A percentile compares a stretch with the other conserved stretches of the same genome.
Conservation (phyloP, 1,140 invertebrate species). For the Zaprionus nigranus region DNA sequence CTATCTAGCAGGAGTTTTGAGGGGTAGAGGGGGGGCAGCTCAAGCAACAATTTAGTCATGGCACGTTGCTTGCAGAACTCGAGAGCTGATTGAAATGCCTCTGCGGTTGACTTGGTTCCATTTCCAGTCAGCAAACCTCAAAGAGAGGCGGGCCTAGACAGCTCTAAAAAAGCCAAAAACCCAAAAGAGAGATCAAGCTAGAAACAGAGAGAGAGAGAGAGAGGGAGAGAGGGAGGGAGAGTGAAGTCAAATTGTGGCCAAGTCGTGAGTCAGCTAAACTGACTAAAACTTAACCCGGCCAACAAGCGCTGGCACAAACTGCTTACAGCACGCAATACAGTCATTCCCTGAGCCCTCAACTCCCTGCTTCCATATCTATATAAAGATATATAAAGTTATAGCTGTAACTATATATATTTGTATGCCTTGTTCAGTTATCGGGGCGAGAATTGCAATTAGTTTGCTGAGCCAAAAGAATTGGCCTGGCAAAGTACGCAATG, state of each 20-base stretch:
- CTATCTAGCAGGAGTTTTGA: conserved; percentile 16
- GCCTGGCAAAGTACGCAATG: not conserved
- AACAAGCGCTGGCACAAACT: conserved; percentile 59
- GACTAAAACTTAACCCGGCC: conserved; percentile 46
- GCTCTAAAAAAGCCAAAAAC: not conserved
- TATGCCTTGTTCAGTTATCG: conserved; percentile 47
- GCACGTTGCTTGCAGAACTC: conserved; percentile 59
- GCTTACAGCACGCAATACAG: conserved; percentile 66
- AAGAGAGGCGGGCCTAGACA: not conserved
- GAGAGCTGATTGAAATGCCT: conserved; percentile 72
- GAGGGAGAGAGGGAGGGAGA: conserved; percentile 8
- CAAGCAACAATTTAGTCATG: conserved; percentile 55
- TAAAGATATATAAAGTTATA: not conserved
- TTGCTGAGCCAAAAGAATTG: conserved; percentile 8
- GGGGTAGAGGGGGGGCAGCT: not conserved
- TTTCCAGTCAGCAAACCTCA: conserved; percentile 16
- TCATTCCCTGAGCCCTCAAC: conserved; percentile 42
- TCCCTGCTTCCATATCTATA: not conserved
- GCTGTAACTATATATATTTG: not conserved
- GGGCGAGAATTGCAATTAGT: conserved; percentile 65
- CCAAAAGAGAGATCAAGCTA: not conserved
- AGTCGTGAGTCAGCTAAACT: conserved; percentile 75
- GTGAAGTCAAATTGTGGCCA: conserved; percentile 69
- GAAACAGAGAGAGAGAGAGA: conserved; percentile 36
- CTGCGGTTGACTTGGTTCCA: conserved; percentile 38